Evolutionary conservation across 1,140 invertebrate species (phyloP).

Genomic region (Battus philenor): DNA sequence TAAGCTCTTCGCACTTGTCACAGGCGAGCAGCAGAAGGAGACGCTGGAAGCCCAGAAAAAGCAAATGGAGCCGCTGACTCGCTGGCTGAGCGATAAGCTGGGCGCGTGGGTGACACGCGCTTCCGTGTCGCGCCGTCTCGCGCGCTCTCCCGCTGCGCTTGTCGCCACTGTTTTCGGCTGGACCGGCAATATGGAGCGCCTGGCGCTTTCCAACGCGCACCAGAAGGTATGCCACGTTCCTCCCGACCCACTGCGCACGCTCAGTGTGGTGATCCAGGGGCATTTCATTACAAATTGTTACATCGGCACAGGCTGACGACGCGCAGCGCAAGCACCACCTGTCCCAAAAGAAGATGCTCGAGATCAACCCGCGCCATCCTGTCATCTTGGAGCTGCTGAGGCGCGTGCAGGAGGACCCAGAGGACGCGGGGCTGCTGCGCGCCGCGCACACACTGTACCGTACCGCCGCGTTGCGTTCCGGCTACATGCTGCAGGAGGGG

Average conservation of each 20-base stretch:
- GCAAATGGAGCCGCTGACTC: conserved; percentile 92
- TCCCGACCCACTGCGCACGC: neutral
- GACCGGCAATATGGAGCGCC: conserved; percentile 99
- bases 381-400: conserved; percentile 93
- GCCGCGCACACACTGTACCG: conserved; percentile 96
- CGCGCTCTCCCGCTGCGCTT: conserved; percentile 95
- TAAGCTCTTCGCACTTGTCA: no score
- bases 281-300: no score
- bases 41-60: conserved; percentile 87
- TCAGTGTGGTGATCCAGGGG: no score
- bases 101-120: conserved; percentile 92
- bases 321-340: conserved; percentile 93
- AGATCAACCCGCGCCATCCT: conserved; percentile 98
- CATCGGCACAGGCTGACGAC: conserved; percentile 85
- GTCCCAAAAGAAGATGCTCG: conserved; percentile 97
- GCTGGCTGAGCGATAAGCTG: conserved; percentile 93
- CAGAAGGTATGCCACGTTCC: conserved; percentile 80
- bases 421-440: conserved; percentile 88
- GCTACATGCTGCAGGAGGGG: conserved; percentile 62
- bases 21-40: conserved; percentile 87
- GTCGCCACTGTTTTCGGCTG: conserved; percentile 98
- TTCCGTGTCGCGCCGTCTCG: conserved; percentile 91
- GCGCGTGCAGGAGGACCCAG: conserved; percentile 86
- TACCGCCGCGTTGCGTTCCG: conserved; percentile 89
- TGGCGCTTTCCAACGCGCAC: conserved; percentile 97